Conservation (phyloP, 2,888 invertebrate genomes). For the Ceramica pisi region DNA sequence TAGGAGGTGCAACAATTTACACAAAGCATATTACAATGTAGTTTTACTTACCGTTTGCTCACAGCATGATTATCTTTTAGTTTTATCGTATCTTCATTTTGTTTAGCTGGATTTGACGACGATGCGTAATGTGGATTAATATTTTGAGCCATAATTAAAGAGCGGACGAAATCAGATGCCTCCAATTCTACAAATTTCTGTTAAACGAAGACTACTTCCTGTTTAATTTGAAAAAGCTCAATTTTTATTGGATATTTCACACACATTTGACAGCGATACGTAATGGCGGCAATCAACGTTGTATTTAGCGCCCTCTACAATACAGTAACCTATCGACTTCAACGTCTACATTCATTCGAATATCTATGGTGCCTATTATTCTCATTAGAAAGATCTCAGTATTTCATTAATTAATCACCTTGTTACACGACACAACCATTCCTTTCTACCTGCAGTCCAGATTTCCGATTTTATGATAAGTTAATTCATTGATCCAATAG, state of each 20-base stretch:
- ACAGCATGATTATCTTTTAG: conserved; percentile 96
- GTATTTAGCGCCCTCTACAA: conserved; percentile 69
- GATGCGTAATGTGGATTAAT: conserved; percentile 95
- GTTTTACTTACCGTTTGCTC: conserved; percentile 94
- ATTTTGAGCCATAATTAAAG: conserved; percentile 95
- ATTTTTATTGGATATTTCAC: conserved; percentile 86
- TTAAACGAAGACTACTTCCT: conserved; percentile 85
- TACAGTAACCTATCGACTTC: background rate
- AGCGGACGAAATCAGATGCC: conserved; percentile 76
- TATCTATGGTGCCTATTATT: conserved; percentile 48
- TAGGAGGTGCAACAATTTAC: conserved; percentile 11
- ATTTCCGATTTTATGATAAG: background rate
- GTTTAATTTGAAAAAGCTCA: conserved; percentile 89
- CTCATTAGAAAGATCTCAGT: too few species aligned
- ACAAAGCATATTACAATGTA: conserved; percentile 34
- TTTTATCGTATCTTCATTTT: conserved; percentile 95
- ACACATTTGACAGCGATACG: conserved; percentile 83
- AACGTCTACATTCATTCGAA: conserved; percentile 6
- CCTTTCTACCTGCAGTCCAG: background rate
- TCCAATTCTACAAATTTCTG: conserved; percentile 82
- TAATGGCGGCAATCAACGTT: conserved; percentile 83
- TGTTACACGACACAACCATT: background rate
- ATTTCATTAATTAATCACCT: too few species aligned
- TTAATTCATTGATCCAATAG: background rate
- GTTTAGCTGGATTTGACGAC: conserved; percentile 94